These are phyloP conservation scores for Melanotaenia parkinsoni DNA, from an alignment of 2,797 vertebrate genomes.

Conservation along the genomic window DNA sequence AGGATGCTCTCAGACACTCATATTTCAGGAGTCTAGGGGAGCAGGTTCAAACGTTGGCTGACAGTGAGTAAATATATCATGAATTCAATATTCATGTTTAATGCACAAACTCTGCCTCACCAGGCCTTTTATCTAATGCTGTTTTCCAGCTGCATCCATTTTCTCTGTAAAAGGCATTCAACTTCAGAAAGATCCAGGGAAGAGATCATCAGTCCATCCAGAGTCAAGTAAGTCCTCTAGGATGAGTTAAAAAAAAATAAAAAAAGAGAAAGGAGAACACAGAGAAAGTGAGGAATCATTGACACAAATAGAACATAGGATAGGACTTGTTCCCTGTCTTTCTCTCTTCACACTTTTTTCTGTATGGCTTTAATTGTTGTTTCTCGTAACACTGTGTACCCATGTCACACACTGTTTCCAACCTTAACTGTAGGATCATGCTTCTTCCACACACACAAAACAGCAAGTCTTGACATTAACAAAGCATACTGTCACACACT, in stretches of 20 bases:
- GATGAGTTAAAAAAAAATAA: not conserved
- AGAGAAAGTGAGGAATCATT: slow-evolving; percentile 1
- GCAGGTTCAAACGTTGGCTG: slow-evolving; percentile 79
- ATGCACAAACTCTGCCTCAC: slow-evolving; percentile 15
- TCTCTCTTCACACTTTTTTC: slow-evolving; percentile 31
- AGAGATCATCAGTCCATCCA: slow-evolving; percentile 78
- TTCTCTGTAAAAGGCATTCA: slow-evolving; percentile 86
- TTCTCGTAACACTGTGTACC: slow-evolving; percentile 46
- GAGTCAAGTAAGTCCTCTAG: slow-evolving; percentile 80
- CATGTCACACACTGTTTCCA: slow-evolving; percentile 32
- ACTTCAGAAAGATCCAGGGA: slow-evolving; percentile 85
- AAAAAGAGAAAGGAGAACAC: not conserved
- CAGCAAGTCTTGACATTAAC: not conserved
- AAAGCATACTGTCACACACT: not conserved
- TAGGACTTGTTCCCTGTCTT: slow-evolving; percentile 45
- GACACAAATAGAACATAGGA: slow-evolving; percentile 15
- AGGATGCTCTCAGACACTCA: slow-evolving; percentile 78
- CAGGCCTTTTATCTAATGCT: not conserved
- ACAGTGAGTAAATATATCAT: slow-evolving; percentile 79
- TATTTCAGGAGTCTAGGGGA: slow-evolving; percentile 84
- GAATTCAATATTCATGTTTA: not conserved
- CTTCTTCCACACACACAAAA: slow-evolving; percentile 4
- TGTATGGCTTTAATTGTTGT: slow-evolving; percentile 34
- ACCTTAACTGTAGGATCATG: slow-evolving; percentile 18
- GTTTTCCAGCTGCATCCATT: slow-evolving; percentile 81